phyloP scores from a whole-genome alignment of 2,888 invertebrate genomes.

The Lochmaea capreae region DNA sequence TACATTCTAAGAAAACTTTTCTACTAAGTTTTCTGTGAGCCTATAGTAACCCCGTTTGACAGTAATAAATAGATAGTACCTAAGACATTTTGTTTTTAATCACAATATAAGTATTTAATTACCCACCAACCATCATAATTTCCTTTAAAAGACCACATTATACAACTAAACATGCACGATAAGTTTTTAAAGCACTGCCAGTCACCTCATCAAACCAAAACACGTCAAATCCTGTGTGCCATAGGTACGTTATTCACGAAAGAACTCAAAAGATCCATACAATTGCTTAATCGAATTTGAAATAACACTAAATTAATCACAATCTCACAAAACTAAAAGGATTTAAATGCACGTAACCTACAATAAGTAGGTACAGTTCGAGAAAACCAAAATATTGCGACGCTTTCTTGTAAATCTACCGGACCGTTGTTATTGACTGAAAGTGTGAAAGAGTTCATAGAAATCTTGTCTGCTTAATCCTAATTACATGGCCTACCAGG shows the following conservation, averaged over 20 bases:
- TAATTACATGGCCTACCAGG: constrained; percentile 66
- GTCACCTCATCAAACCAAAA: background rate
- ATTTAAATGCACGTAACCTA: too few relatives aligned
- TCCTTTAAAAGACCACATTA: constrained; percentile 24
- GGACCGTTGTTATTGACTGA: constrained; percentile 52
- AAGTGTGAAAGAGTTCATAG: constrained; percentile 55
- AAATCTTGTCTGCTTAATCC: constrained; percentile 53
- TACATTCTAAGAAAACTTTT: too few relatives aligned
- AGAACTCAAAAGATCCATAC: background rate
- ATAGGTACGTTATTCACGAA: background rate
- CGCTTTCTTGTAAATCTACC: constrained; percentile 14
- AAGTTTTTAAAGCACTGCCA: background rate
- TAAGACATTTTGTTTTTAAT: background rate
- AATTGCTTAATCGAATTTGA: background rate
- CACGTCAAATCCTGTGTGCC: background rate
- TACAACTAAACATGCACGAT: constrained; percentile 7
- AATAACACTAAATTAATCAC: background rate
- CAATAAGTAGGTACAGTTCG: background rate
- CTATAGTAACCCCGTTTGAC: too few relatives aligned
- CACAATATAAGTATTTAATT: background rate
- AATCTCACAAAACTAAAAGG: background rate
- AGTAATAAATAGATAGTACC: too few relatives aligned
- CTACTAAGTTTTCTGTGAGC: too few relatives aligned
- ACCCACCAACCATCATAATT: constrained; percentile 51
- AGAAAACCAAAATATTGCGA: background rate